These are phyloP conservation scores for Calcarius lapponicus DNA, from an alignment of 2,797 vertebrate species.

Conservation along the genomic window DNA sequence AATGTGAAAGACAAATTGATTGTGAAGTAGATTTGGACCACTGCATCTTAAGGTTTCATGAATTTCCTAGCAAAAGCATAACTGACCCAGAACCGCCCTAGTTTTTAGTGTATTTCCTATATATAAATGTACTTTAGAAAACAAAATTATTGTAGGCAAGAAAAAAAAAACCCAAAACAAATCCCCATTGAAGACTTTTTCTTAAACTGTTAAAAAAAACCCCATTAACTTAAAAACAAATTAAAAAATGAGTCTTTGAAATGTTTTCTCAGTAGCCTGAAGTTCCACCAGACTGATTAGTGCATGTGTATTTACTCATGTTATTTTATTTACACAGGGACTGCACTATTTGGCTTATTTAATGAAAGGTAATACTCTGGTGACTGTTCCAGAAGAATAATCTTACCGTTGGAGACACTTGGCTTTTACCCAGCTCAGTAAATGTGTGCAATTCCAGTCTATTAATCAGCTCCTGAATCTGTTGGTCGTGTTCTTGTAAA, in stretches of 20 bases:
- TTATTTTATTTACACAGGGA: background rate
- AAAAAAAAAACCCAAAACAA: background rate
- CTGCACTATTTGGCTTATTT: background rate
- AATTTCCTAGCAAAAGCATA: slow-evolving; percentile 63
- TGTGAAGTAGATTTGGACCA: slow-evolving; percentile 65
- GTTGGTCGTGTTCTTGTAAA: slow-evolving; percentile 74
- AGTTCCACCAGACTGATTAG: background rate
- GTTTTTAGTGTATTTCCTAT: background rate
- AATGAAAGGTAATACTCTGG: background rate
- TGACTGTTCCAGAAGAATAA: background rate
- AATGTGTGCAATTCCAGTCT: slow-evolving; percentile 72
- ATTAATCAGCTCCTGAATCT: slow-evolving; percentile 74
- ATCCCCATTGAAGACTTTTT: too few species aligned
- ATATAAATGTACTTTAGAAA: background rate
- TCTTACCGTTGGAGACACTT: background rate
- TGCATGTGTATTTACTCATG: background rate
- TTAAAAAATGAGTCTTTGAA: background rate
- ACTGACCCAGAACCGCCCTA: background rate
- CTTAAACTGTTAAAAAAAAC: background rate
- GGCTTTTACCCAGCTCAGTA: slow-evolving; percentile 72
- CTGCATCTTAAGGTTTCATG: slow-evolving; percentile 33
- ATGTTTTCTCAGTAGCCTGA: background rate
- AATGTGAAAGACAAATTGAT: slow-evolving; percentile 67
- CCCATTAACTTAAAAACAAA: background rate
- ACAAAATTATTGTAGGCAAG: background rate